These are phyloP conservation scores for Hexactinellida sp. DNA, from an alignment of 37 sponge, comb jelly and placozoan genomes.

Conservation along the genomic window DNA sequence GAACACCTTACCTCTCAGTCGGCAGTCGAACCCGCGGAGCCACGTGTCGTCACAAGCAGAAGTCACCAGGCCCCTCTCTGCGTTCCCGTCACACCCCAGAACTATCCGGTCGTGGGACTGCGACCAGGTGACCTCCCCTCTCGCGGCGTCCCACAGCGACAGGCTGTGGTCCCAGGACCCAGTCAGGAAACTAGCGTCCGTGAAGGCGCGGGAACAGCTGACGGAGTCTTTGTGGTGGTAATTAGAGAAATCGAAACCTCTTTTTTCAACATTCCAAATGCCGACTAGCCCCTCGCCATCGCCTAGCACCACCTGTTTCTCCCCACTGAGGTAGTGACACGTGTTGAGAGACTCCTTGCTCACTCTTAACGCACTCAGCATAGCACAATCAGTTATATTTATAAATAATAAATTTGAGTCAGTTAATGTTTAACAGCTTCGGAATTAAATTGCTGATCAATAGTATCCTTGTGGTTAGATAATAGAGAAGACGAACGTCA, in stretches of 20 bases:
- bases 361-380: background rate
- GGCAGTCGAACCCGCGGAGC: background rate
- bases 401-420: too few species aligned
- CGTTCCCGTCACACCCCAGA: background rate
- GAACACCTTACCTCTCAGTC: background rate
- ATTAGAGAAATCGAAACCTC: background rate
- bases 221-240: background rate
- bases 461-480: background rate
- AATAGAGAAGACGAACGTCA: background rate
- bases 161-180: background rate
- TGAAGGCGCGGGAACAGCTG: slow-evolving; percentile 13
- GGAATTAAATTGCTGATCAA: too few species aligned
- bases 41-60: slow-evolving; percentile 5
- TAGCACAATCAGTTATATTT: too few species aligned
- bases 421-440: too few species aligned
- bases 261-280: background rate
- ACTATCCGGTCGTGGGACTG: background rate
- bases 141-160: background rate
- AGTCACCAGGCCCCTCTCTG: background rate
- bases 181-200: background rate
- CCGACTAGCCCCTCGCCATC: background rate
- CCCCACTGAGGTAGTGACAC: background rate
- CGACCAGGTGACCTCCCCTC: background rate
- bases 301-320: slow-evolving; percentile 1
- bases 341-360: background rate